Evolutionary conservation across 2,113 vertebrate genomes (phyloP), one percentile per base, ranked within the genome.

Genomic region (Bos javanicus): DNA sequence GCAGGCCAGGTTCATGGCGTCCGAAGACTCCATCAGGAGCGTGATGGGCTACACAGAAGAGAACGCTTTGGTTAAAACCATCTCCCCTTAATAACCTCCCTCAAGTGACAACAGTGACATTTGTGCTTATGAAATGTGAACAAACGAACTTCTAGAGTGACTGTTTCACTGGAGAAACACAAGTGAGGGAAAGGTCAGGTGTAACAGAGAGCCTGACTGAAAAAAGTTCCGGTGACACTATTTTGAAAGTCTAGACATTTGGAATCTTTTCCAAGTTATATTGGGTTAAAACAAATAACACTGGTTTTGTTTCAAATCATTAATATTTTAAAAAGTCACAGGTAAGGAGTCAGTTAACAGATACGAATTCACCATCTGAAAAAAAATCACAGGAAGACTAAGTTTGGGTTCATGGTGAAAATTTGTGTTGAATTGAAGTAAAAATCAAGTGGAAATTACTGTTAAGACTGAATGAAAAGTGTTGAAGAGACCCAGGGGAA

Each of bases 1-100:
- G 98, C 99, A 99, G 94, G 99, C 99, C 98, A 99, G 99, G 98
- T 99, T 99, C 99, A 99, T 99, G 93, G 99, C 99, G 91, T 99
- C 99, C 43, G 99, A 99, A 62, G 99, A 99, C 98, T 99, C 99
- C 99, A 99, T 99, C 98, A 99, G 98, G 46, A 99, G 99, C 64
- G 99, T 99, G 98, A 99, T 99, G 97, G 99, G 99, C 99, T 99
- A 98, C 94, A 98, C 86, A 98, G 86, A 98, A 98, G 11, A 98
- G 39, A 98, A 97, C 43, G 11, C 81, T 71, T 57, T 93, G 48
- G 97, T 98, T 97, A 99, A 97, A 97, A 64, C 25, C 95, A 14
- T 39, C 78, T 15, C 50, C 97, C 60, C 64, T 96, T 64, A 82
- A n/a, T 60, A 93, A 87, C 25, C 13, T 43, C 85, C 48, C 56